Evolutionary conservation across 2,113 vertebrate species (phyloP).

Genomic region (Phasianus colchicus): DNA sequence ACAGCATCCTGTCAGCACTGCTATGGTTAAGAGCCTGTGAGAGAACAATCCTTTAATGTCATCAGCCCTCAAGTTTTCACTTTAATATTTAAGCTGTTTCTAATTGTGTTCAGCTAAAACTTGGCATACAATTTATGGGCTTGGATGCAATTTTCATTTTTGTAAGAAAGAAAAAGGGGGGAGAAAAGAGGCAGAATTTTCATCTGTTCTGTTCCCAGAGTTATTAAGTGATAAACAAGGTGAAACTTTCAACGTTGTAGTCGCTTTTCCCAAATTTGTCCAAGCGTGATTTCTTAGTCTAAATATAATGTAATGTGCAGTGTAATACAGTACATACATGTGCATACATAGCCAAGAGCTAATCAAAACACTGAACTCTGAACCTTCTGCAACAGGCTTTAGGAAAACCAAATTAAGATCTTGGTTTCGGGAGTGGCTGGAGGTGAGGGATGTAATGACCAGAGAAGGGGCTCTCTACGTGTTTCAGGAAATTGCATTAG

Average conservation of each 20-base stretch:
- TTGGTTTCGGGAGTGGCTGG: neutral
- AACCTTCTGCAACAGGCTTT: neutral
- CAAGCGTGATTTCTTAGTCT: neutral
- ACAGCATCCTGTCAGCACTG: neutral
- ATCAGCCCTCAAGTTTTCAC: neutral
- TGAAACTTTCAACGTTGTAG: neutral
- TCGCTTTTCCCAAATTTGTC: conserved; percentile 20
- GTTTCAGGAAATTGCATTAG: neutral
- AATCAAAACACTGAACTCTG: conserved; percentile 18
- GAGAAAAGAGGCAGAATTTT: neutral
- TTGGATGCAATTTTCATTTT: conserved; percentile 20
- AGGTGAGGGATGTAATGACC: neutral
- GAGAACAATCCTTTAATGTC: neutral
- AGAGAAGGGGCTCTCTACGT: neutral
- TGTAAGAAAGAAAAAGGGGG: neutral
- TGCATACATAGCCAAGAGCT: neutral
- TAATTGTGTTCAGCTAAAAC: conserved; percentile 49
- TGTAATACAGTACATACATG: neutral
- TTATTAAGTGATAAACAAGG: neutral
- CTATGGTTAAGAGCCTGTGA: neutral
- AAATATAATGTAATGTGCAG: neutral
- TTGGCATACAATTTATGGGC: neutral
- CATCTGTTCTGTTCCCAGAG: neutral
- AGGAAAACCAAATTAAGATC: conserved; percentile 36
- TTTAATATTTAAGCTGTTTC: conserved; percentile 61